These are phyloP conservation scores for Oryzias curvinotus DNA, from an alignment of 2,113 vertebrate genomes.

Conservation along the genomic window DNA sequence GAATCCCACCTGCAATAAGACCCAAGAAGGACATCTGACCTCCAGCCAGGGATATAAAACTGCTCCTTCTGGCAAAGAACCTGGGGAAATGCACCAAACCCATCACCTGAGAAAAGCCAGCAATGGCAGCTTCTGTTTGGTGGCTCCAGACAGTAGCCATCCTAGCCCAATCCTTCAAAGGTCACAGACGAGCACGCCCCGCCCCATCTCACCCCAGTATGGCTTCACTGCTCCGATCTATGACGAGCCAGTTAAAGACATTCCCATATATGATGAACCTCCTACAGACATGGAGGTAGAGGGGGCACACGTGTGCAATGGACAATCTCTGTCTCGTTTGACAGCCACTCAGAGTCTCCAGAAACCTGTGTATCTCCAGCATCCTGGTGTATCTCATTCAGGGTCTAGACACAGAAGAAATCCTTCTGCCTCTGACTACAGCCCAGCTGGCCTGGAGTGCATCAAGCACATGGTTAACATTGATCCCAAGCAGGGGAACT, in stretches of 20 bases:
- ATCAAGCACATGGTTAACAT: conserved; percentile 91
- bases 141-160: conserved; percentile 67
- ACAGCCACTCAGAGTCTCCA: conserved; percentile 80
- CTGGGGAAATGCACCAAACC: conserved; percentile 73
- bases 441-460: conserved; percentile 87
- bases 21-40: conserved; percentile 61
- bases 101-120: conserved; percentile 86
- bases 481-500: conserved; percentile 74
- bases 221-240: conserved; percentile 82
- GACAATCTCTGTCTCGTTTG: conserved; percentile 63
- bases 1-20: conserved; percentile 69
- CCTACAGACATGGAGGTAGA: conserved; percentile 88
- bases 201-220: conserved; percentile 80
- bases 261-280: conserved; percentile 88
- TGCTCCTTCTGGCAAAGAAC: conserved; percentile 62
- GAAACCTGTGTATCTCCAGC: conserved; percentile 79
- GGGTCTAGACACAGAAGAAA: conserved; percentile 78
- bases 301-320: conserved; percentile 66
- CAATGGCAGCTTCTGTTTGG: conserved; percentile 84
- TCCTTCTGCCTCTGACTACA: conserved; percentile 83
- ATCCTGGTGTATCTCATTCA: conserved; percentile 68
- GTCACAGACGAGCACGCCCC: conserved; percentile 74
- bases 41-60: conserved; percentile 71
- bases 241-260: conserved; percentile 82
- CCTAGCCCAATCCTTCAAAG: conserved; percentile 72